A percentile compares a stretch with the other conserved stretches of the same genome.
phyloP scores from a whole-genome alignment of 1,140 invertebrate genomes.

The Dendroctonus valens region DNA sequence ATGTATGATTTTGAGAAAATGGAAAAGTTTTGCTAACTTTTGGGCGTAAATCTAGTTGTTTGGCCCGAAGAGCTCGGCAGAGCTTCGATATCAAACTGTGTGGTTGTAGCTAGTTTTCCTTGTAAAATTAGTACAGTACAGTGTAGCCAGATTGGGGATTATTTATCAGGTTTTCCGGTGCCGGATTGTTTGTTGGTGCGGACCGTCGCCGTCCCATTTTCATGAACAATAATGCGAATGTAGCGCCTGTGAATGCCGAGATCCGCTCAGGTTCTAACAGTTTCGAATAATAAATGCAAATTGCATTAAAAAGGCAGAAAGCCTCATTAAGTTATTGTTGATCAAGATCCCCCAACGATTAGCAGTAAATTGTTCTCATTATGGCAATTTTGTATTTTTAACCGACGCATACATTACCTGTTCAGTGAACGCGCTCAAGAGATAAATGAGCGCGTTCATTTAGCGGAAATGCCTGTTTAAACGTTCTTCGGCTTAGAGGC shows the following conservation, averaged over 20 bases:
- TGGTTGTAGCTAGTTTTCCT: too few relatives aligned
- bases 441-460: conserved; percentile 48
- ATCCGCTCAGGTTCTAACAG: conserved; percentile 18
- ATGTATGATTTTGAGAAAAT: too few relatives aligned
- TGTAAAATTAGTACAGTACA: too few relatives aligned
- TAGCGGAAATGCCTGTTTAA: conserved; percentile 50
- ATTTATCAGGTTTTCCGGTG: too few relatives aligned
- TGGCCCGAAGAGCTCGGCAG: too few relatives aligned
- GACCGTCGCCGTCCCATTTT: not conserved
- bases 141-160: too few relatives aligned
- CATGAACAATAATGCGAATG: conserved; percentile 2
- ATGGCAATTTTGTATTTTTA: conserved; percentile 54
- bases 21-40: too few relatives aligned
- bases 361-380: conserved; percentile 54
- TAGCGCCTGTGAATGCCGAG: conserved; percentile 18
- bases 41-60: too few relatives aligned
- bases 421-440: conserved; percentile 49
- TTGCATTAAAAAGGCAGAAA: conserved; percentile 44
- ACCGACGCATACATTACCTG: conserved; percentile 51
- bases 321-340: conserved; percentile 52
- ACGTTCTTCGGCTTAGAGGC: conserved; percentile 35
- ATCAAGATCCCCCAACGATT: conserved; percentile 52
- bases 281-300: conserved; percentile 44
- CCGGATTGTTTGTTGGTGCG: not conserved
- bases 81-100: too few relatives aligned